Conservation (phyloP, 2,888 invertebrate genomes). For the Polylopha cassiicola region DNA sequence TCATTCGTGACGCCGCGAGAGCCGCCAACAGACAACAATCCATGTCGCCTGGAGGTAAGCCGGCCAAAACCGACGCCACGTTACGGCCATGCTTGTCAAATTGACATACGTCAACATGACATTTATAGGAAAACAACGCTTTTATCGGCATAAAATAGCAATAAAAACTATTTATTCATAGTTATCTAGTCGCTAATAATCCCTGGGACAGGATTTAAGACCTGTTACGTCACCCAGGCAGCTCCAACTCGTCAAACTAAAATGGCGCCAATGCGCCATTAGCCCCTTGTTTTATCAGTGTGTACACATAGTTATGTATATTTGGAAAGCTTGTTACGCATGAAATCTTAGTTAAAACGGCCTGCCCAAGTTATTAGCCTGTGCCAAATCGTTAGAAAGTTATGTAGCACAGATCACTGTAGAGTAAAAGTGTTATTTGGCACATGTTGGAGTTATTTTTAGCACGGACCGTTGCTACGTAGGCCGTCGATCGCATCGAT, state of each 20-base stretch:
- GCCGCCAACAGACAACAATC: conserved; percentile 63
- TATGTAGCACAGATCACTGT: conserved; percentile 9
- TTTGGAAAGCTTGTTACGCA: conserved; percentile 8
- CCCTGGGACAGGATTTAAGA: conserved; percentile 40
- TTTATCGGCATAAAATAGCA: conserved; percentile 42
- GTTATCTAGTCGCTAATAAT: conserved; percentile 27
- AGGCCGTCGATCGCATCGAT: conserved; percentile 38
- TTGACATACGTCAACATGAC: conserved; percentile 78
- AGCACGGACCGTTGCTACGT: conserved; percentile 43
- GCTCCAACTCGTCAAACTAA: conserved; percentile 60
- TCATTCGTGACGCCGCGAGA: conserved; percentile 65
- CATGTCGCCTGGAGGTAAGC: conserved; percentile 71
- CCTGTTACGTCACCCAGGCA: conserved; percentile 66
- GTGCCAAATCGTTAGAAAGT: conserved; percentile 4
- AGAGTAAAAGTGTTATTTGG: conserved; percentile 34
- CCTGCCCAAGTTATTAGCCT: neutral
- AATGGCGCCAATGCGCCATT: conserved; percentile 70
- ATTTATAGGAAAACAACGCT: conserved; percentile 68
- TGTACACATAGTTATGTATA: conserved; percentile 18
- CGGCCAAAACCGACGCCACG: conserved; percentile 71
- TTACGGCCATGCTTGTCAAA: conserved; percentile 76
- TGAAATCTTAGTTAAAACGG: conserved; percentile 5
- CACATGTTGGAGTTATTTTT: conserved; percentile 68
- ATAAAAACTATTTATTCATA: conserved; percentile 33
- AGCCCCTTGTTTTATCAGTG: conserved; percentile 26